Evolutionary conservation across 2,888 invertebrate genomes (phyloP), one percentile per base, ranked within the genome.

Genomic region (Catocala nupta): DNA sequence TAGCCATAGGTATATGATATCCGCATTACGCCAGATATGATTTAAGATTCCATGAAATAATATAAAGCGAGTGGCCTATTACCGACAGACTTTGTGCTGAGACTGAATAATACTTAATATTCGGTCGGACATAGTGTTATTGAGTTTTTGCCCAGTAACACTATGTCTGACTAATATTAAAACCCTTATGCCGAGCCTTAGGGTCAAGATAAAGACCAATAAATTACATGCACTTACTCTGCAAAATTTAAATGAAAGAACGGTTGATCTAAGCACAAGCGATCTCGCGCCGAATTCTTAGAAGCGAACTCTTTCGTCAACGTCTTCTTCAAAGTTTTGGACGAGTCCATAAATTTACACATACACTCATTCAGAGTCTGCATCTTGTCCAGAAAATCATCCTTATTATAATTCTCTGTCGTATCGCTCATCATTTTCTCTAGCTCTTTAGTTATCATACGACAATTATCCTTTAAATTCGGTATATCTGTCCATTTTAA

Each of bases 261-360:
- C 0, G 84, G 80, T 11, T 86, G 86, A 0, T 83, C 86, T 34
- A 75, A 71, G 1, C 73, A 71, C 43, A 80, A 63, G 5, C 81
- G 77, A 2, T 81, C 81, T 11, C 81, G 81, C 5, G 76, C 75
- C 8, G 70, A 81, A 10, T 69, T 69, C 52, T 88, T 90, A 0
- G 85, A 78, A 65, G 87, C 88, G 47, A 85, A 82, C 68, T 90
- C 89, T 44, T 90, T 90, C 0, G 82, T 84, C 63, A 93, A 47
- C 5, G 88, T 90, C 65, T 85, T 89, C 69, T 91, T 93, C 60
- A 93, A 59, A 0, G 86, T 85, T 49, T 92, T 92, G 0, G 93
- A 89, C 0, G 93, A 92, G 50, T 90, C 87, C 0, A 89, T 89
- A 60, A 92, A 92, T 70, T 90, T 91, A 68, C 89, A 90, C 93